phyloP scores from a whole-genome alignment of 2,797 vertebrate species.

The Pitangus sulphuratus region DNA sequence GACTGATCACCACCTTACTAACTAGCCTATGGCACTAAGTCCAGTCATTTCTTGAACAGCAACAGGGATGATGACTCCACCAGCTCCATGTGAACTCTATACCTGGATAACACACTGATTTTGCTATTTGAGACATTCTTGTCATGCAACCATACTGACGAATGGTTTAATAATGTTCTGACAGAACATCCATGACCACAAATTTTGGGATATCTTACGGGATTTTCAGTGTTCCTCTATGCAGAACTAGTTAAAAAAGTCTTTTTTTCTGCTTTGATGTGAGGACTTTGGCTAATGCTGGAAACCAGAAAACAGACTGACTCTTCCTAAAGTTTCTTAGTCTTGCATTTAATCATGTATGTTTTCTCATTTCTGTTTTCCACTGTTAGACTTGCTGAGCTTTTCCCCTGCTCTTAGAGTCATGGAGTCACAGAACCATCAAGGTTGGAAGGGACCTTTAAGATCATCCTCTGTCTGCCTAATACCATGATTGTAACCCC shows the following conservation, averaged over 20 bases:
- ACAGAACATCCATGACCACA: neutral
- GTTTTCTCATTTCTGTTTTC: neutral
- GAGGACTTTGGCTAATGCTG: neutral
- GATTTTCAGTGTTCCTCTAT: neutral
- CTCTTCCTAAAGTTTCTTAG: neutral
- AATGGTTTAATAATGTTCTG: neutral
- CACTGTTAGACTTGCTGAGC: neutral
- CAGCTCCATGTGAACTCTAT: neutral
- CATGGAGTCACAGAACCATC: neutral
- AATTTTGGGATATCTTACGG: neutral
- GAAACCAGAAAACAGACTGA: neutral
- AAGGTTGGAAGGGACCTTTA: neutral
- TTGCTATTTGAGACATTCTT: neutral
- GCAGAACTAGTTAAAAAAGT: neutral
- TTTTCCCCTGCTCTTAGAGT: neutral
- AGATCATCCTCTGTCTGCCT: neutral
- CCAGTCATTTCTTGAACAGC: neutral
- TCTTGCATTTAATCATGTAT: neutral
- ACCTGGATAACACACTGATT: neutral
- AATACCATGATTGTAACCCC: neutral
- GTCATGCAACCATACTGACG: fast-evolving
- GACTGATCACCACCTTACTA: neutral
- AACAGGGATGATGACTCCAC: neutral
- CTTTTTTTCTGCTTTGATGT: neutral
- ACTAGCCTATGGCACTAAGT: neutral